Evolutionary conservation across 2,888 invertebrate species (phyloP).

Genomic region (Phyllotreta cruciferae): DNA sequence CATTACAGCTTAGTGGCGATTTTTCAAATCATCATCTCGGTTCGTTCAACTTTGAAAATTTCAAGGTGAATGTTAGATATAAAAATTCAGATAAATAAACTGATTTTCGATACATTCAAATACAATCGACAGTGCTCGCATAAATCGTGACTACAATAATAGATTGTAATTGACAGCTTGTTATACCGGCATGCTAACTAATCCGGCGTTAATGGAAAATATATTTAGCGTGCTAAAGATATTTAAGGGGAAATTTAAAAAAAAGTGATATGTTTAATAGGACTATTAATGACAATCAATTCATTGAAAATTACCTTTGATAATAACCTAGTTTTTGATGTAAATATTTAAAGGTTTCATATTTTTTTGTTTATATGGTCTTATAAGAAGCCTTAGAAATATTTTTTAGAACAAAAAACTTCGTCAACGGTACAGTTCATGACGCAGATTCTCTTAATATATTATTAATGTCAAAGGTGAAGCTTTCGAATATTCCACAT

Average conservation of each 20-base stretch:
- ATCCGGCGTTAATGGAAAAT: neutral
- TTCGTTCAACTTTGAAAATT: conserved; percentile 21
- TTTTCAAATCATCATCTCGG: conserved; percentile 4
- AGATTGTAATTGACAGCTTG: conserved; percentile 19
- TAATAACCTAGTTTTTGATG: too few species aligned
- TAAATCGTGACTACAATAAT: conserved; percentile 9
- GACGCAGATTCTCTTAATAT: too few species aligned
- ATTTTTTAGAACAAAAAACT: too few species aligned
- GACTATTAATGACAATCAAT: too few species aligned
- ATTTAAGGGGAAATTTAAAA: neutral
- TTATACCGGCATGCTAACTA: conserved; percentile 13
- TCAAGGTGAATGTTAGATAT: conserved; percentile 24
- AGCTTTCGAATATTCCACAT: too few species aligned
- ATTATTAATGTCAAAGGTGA: too few species aligned
- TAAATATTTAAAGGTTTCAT: too few species aligned
- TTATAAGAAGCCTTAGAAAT: too few species aligned
- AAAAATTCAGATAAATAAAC: conserved; percentile 8
- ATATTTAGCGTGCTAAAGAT: neutral
- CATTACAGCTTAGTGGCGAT: neutral
- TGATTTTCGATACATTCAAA: conserved; percentile 20
- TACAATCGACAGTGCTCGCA: neutral
- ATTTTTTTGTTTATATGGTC: too few species aligned
- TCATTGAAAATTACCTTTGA: too few species aligned
- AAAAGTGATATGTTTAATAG: too few species aligned
- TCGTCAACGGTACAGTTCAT: too few species aligned